phyloP scores from a whole-genome alignment of 1,140 invertebrate species.

The Cydia amplana region DNA sequence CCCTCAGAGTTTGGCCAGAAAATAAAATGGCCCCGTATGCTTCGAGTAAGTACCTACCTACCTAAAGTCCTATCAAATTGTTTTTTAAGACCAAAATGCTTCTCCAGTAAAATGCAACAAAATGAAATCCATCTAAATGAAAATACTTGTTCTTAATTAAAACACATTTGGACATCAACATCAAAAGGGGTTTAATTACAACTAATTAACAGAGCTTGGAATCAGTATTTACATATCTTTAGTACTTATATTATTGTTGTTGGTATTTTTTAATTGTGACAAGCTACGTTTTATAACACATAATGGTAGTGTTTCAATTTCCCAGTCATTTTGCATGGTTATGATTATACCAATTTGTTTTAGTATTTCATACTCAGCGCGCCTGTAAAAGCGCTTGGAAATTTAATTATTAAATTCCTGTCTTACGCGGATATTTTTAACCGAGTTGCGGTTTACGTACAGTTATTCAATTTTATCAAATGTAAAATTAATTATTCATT shows the following conservation, averaged over 20 bases:
- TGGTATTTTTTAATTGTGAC: not conserved
- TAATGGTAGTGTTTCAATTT: not conserved
- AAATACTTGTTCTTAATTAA: not conserved
- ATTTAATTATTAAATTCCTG: not conserved
- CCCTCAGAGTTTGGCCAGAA: no score
- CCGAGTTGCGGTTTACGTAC: no score
- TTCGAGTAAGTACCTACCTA: no score
- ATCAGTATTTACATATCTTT: not conserved
- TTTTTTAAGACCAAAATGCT: no score
- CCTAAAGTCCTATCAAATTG: no score
- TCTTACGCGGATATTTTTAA: no score
- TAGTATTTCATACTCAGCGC: not conserved
- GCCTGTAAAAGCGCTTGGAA: not conserved
- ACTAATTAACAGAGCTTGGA: not conserved
- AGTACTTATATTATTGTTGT: not conserved
- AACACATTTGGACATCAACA: not conserved
- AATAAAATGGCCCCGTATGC: no score
- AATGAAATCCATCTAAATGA: not conserved
- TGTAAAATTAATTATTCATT: no score
- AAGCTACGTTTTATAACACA: not conserved
- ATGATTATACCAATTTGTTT: not conserved
- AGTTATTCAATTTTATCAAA: no score
- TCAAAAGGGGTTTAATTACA: constrained; percentile 2
- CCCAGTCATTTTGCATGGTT: no score
- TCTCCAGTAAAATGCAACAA: no score